Evolutionary conservation across 2,888 invertebrate genomes (phyloP), one percentile per base, ranked within the genome.

Genomic region (Sipha maydis): DNA sequence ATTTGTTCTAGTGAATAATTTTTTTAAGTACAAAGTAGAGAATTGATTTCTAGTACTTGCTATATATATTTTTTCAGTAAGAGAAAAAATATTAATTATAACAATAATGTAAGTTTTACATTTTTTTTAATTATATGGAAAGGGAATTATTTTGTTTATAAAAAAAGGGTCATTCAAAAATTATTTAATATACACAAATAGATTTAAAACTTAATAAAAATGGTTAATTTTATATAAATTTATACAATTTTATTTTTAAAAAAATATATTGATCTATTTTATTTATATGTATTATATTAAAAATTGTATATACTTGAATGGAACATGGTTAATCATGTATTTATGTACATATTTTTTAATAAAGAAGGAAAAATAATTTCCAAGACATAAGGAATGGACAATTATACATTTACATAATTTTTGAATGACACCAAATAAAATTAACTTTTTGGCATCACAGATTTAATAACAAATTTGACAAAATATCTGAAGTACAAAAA

Each of bases 361-460:
- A 34, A 67, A 31, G 9, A 77, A 48, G 31, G 25, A 69, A 84
- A 83, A 61, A 61, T 11, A 61, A 75, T 61, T 76, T 84, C 21
- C 28, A 61, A 84, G 31, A 54, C 19, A 41, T 56, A 61, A 31
- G 48, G 75, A 84, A 85, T 86, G 38, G 21, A 73, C 48, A 69
- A 78, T 79, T 79, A 79, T 85, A 85, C 54, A 71, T 78, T 78
- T 21, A 88, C 48, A 80, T 88, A 80, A 88, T 80, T 88, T 88
- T 88, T 88, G 80, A 88, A 88, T 88, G 80, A 88, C 80, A 88
- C 82, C 61, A 88, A 85, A 88, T 61, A 71, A 88, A 88, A 41
- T 67, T 79, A 25, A 82, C 61, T 61, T 88, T 71, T 88, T 82
- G 86, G 75, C 73, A 88, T 88, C 80, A 75, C 86, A 82, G 86